phyloP scores from a whole-genome alignment of 2,888 invertebrate genomes.

The Erebia aethiops region DNA sequence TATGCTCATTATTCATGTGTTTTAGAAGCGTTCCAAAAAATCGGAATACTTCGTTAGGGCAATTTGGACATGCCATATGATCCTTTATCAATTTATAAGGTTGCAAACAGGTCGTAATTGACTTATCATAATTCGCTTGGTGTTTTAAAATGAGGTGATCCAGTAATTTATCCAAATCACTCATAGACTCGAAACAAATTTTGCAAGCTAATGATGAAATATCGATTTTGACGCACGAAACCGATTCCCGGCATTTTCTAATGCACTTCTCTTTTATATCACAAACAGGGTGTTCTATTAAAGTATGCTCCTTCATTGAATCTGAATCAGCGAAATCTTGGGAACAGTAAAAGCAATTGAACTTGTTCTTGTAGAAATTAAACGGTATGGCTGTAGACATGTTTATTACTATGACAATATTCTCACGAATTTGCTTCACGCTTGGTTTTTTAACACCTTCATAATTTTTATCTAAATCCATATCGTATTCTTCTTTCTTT shows the following conservation, averaged over 20 bases:
- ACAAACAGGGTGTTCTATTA: slow-evolving; percentile 68
- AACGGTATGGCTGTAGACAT: slow-evolving; percentile 79
- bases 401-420: slow-evolving; percentile 70
- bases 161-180: slow-evolving; percentile 61
- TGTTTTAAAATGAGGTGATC: slow-evolving; percentile 72
- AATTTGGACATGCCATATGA: slow-evolving; percentile 71
- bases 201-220: slow-evolving; percentile 70
- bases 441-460: slow-evolving; percentile 65
- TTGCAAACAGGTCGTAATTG: slow-evolving; percentile 71
- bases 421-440: slow-evolving; percentile 72
- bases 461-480: slow-evolving; percentile 64
- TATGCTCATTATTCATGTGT: slow-evolving; percentile 74
- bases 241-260: slow-evolving; percentile 71
- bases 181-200: slow-evolving; percentile 67
- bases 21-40: slow-evolving; percentile 75
- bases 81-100: slow-evolving; percentile 71
- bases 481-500: slow-evolving; percentile 64
- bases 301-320: slow-evolving; percentile 67
- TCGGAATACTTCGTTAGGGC: slow-evolving; percentile 66
- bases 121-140: slow-evolving; percentile 69
- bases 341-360: slow-evolving; percentile 76
- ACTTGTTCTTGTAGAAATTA: slow-evolving; percentile 76
- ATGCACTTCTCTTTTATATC: slow-evolving; percentile 73
- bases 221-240: slow-evolving; percentile 75
- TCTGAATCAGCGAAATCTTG: slow-evolving; percentile 75